Evolutionary conservation across 2,888 invertebrate genomes (phyloP).

Genomic region (Lysandra coridon): DNA sequence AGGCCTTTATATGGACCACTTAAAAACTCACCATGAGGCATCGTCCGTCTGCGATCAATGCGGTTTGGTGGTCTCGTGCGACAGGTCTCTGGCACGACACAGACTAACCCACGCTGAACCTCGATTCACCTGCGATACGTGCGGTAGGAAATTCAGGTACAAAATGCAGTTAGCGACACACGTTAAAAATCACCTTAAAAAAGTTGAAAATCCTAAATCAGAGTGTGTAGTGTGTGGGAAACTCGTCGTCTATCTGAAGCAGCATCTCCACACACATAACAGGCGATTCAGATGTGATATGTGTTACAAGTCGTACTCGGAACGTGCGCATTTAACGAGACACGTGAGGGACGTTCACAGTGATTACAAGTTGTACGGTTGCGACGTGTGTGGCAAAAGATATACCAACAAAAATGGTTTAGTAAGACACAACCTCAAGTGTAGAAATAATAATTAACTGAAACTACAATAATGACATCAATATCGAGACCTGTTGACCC

Average conservation of each 20-base stretch:
- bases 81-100: constrained; percentile 43
- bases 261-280: constrained; percentile 4
- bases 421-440: constrained; percentile 25
- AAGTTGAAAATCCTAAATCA: not conserved
- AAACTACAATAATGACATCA: too few species aligned
- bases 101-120: constrained; percentile 39
- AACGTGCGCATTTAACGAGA: constrained; percentile 40
- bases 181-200: not conserved
- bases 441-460: not conserved
- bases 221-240: constrained; percentile 1
- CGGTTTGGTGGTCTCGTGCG: constrained; percentile 39
- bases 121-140: constrained; percentile 38
- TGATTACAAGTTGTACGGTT: constrained; percentile 21
- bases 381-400: constrained; percentile 33
- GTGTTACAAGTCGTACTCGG: constrained; percentile 39
- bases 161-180: constrained; percentile 34
- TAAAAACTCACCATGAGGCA: constrained; percentile 29
- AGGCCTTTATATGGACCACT: constrained; percentile 34
- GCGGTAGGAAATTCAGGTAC: constrained; percentile 38
- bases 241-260: not conserved
- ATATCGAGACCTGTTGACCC: too few species aligned
- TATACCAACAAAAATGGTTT: constrained; percentile 28
- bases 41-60: constrained; percentile 41
- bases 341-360: constrained; percentile 39
- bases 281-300: not conserved